Percentiles rank a stretch among this genome's conserved stretches.
Conservation (phyloP, 2,888 invertebrate species). For the Dendrolimus pini region DNA sequence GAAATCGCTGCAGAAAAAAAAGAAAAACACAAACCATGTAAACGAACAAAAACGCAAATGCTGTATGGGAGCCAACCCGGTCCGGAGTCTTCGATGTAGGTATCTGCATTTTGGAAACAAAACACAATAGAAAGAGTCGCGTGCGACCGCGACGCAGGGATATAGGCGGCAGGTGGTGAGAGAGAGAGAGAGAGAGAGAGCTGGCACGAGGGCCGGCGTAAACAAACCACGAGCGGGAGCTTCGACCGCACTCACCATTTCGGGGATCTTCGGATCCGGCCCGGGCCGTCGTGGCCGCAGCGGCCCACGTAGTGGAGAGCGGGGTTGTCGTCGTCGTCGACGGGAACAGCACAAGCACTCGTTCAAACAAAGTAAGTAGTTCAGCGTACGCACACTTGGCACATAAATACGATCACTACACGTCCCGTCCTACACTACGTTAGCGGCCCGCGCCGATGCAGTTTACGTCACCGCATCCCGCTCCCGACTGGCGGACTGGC, state of each 20-base stretch:
- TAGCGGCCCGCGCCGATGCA: conserved; percentile 72
- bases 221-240: conserved; percentile 70
- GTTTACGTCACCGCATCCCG: conserved; percentile 77
- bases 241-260: conserved; percentile 76
- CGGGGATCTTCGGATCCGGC: conserved; percentile 56
- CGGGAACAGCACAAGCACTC: conserved; percentile 50
- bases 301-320: conserved; percentile 66
- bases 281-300: conserved; percentile 40
- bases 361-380: conserved; percentile 50
- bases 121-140: conserved; percentile 72
- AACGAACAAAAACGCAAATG: conserved; percentile 64
- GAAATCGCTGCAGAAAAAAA: conserved; percentile 64
- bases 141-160: conserved; percentile 65
- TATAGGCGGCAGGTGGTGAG: conserved; percentile 65
- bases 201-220: conserved; percentile 67
- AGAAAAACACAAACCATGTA: conserved; percentile 43
- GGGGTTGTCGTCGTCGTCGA: conserved; percentile 62
- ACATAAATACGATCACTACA: conserved; percentile 51
- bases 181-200: conserved; percentile 59
- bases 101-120: conserved; percentile 74
- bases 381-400: conserved; percentile 46
- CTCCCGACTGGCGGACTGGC: conserved; percentile 74
- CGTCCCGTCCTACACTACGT: conserved; percentile 74
- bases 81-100: conserved; percentile 58
- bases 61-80: conserved; percentile 48